Percentiles rank a stretch among this genome's conserved stretches.
phyloP scores from a whole-genome alignment of 1,140 invertebrate species.

The Dinoponera quadriceps region DNA sequence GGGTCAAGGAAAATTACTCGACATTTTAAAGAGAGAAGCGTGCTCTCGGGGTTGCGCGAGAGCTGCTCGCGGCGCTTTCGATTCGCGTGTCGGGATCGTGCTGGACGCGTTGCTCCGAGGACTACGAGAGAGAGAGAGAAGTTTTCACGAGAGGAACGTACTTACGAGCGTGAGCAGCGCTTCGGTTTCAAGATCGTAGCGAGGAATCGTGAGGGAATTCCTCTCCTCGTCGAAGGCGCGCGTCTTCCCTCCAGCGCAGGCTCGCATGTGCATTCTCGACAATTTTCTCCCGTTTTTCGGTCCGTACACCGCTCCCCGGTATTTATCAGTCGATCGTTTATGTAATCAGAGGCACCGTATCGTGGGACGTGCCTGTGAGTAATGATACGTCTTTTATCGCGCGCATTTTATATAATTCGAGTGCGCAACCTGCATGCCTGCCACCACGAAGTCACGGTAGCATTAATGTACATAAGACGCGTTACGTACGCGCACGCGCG shows the following conservation, averaged over 20 bases:
- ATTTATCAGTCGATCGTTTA: constrained; percentile 61
- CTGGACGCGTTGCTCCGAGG: constrained; percentile 24
- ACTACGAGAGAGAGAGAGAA: background rate
- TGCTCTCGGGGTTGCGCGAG: too few relatives aligned
- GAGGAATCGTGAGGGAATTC: constrained; percentile 50
- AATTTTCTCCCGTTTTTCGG: constrained; percentile 65
- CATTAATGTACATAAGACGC: constrained; percentile 6
- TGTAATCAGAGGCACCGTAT: constrained; percentile 52
- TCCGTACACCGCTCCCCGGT: constrained; percentile 27
- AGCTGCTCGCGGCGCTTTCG: constrained; percentile 56
- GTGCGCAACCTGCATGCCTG: background rate
- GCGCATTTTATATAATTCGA: constrained; percentile 39
- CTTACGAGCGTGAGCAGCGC: constrained; percentile 26
- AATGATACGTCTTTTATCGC: constrained; percentile 53
- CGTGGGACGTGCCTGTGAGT: constrained; percentile 21
- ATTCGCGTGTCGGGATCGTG: constrained; percentile 78
- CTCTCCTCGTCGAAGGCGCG: background rate
- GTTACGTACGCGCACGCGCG: background rate
- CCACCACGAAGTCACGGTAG: constrained; percentile 24
- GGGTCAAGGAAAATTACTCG: constrained; percentile 80
- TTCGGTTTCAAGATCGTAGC: constrained; percentile 11
- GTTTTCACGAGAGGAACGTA: constrained; percentile 45
- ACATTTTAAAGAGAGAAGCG: constrained; percentile 71
- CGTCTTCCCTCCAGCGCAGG: constrained; percentile 53
- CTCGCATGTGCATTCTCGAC: constrained; percentile 45